Percentiles rank a stretch among this genome's conserved stretches.
phyloP scores from a whole-genome alignment of 2,113 vertebrate genomes.

The Menidia beryllina region DNA sequence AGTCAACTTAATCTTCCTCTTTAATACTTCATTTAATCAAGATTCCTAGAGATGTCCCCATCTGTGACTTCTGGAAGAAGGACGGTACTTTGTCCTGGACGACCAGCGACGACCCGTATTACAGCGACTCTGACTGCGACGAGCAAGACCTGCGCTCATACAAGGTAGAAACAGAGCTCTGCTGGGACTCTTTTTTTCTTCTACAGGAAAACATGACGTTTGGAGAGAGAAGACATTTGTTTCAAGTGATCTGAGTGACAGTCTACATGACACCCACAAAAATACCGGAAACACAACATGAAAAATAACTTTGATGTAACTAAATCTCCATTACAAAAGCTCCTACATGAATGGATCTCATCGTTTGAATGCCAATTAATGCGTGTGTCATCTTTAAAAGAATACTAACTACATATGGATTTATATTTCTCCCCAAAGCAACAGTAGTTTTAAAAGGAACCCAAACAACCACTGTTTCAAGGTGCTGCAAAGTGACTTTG shows the following conservation, averaged over 20 bases:
- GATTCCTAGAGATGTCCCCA: slow-evolving; percentile 59
- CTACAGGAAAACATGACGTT: not conserved
- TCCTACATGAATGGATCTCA: slow-evolving; percentile 5
- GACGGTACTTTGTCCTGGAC: slow-evolving; percentile 71
- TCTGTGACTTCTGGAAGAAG: slow-evolving; percentile 82
- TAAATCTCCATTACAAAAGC: slow-evolving; percentile 65
- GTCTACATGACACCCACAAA: slow-evolving; percentile 12
- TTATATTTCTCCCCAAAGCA: slow-evolving; percentile 28
- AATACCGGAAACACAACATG: slow-evolving; percentile 33
- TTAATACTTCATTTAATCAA: slow-evolving; percentile 13
- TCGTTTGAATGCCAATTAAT: slow-evolving; percentile 43
- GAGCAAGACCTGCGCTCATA: slow-evolving; percentile 77
- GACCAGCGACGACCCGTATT: slow-evolving; percentile 77
- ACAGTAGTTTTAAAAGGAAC: slow-evolving; percentile 2
- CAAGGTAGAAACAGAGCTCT: slow-evolving; percentile 80
- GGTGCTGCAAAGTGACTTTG: slow-evolving; percentile 28
- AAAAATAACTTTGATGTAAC: slow-evolving; percentile 51
- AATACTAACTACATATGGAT: slow-evolving; percentile 10
- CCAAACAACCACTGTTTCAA: not conserved
- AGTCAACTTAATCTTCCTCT: no score
- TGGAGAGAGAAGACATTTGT: slow-evolving; percentile 6
- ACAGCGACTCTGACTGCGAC: slow-evolving; percentile 86
- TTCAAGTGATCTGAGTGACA: not conserved
- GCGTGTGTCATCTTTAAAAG: slow-evolving; percentile 39
- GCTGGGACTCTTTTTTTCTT: not conserved